phyloP scores from a whole-genome alignment of 2,797 vertebrate genomes.

The Eulemur mongoz region DNA sequence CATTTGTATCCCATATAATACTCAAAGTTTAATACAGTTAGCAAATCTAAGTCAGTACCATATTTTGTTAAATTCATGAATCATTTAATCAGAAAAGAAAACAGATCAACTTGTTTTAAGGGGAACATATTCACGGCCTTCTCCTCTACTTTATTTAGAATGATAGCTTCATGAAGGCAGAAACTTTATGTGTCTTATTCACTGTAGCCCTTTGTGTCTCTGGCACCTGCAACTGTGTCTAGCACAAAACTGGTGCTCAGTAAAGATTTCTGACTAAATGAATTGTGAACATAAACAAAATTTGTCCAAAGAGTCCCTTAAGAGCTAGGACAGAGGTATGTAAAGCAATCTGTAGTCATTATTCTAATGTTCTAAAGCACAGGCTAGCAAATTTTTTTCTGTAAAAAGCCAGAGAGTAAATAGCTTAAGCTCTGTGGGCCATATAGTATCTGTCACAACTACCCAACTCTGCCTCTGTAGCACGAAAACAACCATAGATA shows the following conservation, averaged over 20 bases:
- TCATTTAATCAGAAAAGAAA: not conserved
- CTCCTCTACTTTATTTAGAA: not conserved
- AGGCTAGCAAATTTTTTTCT: not conserved
- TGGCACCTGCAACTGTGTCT: not conserved
- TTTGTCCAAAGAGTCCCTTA: not conserved
- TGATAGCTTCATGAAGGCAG: not conserved
- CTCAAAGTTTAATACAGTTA: not conserved
- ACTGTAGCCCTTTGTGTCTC: not conserved
- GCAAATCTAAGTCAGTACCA: not conserved
- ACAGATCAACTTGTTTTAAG: not conserved
- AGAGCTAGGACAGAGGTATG: not conserved
- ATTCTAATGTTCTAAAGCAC: not conserved
- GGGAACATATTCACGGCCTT: not conserved
- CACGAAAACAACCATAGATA: not conserved
- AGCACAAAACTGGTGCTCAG: not conserved
- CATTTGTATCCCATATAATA: not conserved
- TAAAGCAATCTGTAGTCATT: not conserved
- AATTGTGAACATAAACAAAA: conserved; percentile 1
- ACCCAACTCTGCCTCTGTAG: not conserved
- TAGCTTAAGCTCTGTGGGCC: not conserved
- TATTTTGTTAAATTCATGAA: not conserved
- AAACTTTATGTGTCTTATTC: not conserved
- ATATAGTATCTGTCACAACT: not conserved
- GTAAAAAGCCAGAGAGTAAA: not conserved
- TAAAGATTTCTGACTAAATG: not conserved